Evolutionary conservation across 2,797 vertebrate species (phyloP).

Genomic region (Sebastes wilsoni): DNA sequence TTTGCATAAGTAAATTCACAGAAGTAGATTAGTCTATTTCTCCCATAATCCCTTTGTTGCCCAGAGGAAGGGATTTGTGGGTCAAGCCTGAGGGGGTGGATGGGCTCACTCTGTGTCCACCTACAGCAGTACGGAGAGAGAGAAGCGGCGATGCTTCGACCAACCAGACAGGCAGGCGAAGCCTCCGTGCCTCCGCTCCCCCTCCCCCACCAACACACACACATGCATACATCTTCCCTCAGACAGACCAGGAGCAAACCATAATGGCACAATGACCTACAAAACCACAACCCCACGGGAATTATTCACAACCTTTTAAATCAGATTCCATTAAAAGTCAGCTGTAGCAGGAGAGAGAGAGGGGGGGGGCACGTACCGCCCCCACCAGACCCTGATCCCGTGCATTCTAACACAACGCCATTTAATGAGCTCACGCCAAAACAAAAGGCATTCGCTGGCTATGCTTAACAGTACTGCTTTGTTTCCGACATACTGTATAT

Average conservation of each 20-base stretch:
- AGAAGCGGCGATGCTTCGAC: constrained; percentile 25
- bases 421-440: constrained; percentile 56
- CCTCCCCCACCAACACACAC: constrained; percentile 28
- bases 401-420: constrained; percentile 27
- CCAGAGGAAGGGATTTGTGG: constrained; percentile 68
- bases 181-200: background rate
- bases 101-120: constrained; percentile 40
- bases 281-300: constrained; percentile 74
- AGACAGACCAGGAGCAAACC: constrained; percentile 66
- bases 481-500: background rate
- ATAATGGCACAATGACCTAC: constrained; percentile 81
- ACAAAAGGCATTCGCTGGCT: constrained; percentile 35
- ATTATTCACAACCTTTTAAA: constrained; percentile 76
- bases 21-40: constrained; percentile 65
- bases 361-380: background rate
- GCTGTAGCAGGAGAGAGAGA: constrained; percentile 26
- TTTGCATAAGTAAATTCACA: constrained; percentile 53
- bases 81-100: constrained; percentile 48
- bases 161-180: constrained; percentile 51
- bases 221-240: constrained; percentile 39
- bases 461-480: constrained; percentile 19
- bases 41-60: constrained; percentile 70
- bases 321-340: constrained; percentile 73
- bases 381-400: background rate
- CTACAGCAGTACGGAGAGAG: constrained; percentile 15